Evolutionary conservation across 2,113 vertebrate genomes (phyloP).

Genomic region (Acinonyx jubatus): DNA sequence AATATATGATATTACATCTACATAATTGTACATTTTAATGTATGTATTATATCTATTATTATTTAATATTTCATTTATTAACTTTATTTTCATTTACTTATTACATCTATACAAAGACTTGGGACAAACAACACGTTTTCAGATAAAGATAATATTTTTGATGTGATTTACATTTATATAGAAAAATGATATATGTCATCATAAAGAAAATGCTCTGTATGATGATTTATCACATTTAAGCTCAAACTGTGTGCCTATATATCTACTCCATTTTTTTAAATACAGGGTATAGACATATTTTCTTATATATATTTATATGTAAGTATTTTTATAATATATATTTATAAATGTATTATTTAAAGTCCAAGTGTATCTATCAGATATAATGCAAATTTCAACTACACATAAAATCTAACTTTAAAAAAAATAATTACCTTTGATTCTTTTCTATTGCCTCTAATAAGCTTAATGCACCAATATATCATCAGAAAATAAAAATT

Average conservation of each 20-base stretch:
- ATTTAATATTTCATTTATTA: not conserved
- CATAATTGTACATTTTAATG: not conserved
- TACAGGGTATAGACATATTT: not conserved
- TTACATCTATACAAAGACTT: not conserved
- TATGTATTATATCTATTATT: not conserved
- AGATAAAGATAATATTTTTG: not conserved
- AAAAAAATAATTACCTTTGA: not conserved
- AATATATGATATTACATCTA: not conserved
- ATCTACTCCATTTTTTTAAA: not conserved
- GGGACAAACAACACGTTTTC: not conserved
- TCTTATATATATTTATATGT: not conserved
- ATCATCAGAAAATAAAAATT: not conserved
- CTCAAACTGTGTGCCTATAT: not conserved
- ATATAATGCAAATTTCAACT: not conserved
- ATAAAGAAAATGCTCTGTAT: not conserved
- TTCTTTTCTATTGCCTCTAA: not conserved
- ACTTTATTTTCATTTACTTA: not conserved
- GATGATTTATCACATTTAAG: not conserved
- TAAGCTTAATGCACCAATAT: not conserved
- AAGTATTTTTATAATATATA: not conserved
- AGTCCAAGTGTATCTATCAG: not conserved
- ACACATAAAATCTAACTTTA: not conserved
- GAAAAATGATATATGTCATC: not conserved
- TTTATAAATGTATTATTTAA: not conserved
- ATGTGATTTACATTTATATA: not conserved